These are phyloP conservation scores for Chauna torquata DNA, from an alignment of 2,113 vertebrate species.

Conservation along the genomic window DNA sequence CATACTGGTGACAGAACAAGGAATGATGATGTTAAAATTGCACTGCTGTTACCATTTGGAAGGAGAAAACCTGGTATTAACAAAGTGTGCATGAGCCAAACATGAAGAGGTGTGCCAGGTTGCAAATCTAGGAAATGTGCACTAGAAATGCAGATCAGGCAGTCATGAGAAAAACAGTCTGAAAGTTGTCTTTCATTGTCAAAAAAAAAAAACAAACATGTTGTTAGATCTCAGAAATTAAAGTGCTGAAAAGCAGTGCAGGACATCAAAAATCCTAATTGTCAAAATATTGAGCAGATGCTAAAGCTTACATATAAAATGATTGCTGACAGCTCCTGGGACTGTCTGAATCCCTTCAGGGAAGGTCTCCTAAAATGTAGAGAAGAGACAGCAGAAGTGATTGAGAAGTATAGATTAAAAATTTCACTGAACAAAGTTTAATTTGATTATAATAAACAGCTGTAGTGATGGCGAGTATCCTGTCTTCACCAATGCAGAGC, in stretches of 20 bases:
- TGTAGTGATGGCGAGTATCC: background rate
- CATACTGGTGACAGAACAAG: background rate
- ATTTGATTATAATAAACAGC: background rate
- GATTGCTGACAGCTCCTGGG: background rate
- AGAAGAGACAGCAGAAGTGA: background rate
- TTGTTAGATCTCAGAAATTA: background rate
- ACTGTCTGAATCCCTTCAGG: background rate
- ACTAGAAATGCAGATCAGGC: background rate
- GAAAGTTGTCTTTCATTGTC: background rate
- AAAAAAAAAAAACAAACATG: rapidly evolving
- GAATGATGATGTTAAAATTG: background rate
- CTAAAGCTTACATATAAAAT: background rate
- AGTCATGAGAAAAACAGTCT: background rate
- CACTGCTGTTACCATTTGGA: background rate
- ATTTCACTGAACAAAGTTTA: background rate
- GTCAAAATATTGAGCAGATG: background rate
- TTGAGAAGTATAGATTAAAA: background rate
- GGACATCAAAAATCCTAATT: background rate
- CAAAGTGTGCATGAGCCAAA: background rate
- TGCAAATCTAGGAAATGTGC: background rate
- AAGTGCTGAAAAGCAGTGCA: background rate
- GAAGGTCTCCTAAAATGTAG: background rate
- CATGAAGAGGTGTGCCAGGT: background rate
- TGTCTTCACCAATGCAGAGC: background rate
- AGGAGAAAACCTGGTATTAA: background rate